phyloP scores from a whole-genome alignment of 2,113 vertebrate genomes.

The Mola mola region DNA sequence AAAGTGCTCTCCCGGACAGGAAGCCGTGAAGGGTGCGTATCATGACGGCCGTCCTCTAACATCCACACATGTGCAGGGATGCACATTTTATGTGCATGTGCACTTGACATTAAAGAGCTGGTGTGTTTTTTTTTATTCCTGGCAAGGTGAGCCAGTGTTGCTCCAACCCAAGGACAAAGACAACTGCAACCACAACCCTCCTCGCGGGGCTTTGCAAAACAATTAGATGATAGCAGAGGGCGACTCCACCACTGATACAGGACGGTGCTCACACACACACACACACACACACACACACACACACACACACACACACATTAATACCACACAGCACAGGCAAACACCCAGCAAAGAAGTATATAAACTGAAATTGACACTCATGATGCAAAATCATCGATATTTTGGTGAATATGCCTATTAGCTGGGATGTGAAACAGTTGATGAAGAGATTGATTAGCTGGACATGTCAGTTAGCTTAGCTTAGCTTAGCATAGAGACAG shows the following conservation, averaged over 20 bases:
- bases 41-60: conserved; percentile 81
- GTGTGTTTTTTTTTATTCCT: conserved; percentile 62
- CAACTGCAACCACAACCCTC: conserved; percentile 58
- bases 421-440: too few species aligned
- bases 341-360: background rate
- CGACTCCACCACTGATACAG: conserved; percentile 67
- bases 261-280: conserved; percentile 22
- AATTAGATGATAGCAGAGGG: conserved; percentile 72
- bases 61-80: background rate
- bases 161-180: conserved; percentile 83
- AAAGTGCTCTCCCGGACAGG: conserved; percentile 74
- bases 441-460: too few species aligned
- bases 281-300: conserved; percentile 5
- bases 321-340: conserved; percentile 11
- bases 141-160: conserved; percentile 65
- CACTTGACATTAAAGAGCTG: conserved; percentile 60
- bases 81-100: conserved; percentile 14
- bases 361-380: background rate
- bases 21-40: conserved; percentile 75
- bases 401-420: background rate
- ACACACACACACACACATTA: background rate
- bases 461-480: too few species aligned
- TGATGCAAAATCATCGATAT: background rate
- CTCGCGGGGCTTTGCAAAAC: conserved; percentile 68
- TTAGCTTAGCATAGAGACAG: too few species aligned